Percentiles rank a stretch among this genome's conserved stretches.
phyloP scores from a whole-genome alignment of 2,113 vertebrate genomes.

The Cairina moschata region DNA sequence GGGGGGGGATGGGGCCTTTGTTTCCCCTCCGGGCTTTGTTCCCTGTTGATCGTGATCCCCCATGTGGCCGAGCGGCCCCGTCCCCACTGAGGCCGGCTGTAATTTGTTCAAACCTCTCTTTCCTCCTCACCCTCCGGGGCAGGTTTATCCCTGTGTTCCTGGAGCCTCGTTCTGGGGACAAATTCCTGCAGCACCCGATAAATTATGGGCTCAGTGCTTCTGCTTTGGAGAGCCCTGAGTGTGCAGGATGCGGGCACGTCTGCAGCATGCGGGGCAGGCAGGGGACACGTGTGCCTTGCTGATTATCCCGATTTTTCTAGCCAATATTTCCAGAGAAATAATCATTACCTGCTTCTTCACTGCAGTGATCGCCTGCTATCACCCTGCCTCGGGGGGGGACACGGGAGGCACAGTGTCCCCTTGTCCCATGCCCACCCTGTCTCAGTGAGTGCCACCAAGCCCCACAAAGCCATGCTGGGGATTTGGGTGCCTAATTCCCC shows the following conservation, averaged over 20 bases:
- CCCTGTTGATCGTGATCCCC: constrained; percentile 7
- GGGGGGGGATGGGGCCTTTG: not conserved
- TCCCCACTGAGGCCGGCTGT: not conserved
- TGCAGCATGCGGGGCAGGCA: not conserved
- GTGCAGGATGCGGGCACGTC: not conserved
- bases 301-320: not conserved
- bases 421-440: rapidly evolving
- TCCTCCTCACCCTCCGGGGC: not conserved
- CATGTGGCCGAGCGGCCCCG: not conserved
- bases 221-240: not conserved
- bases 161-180: not conserved
- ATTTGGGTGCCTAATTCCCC: constrained; percentile 27
- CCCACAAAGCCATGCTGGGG: rapidly evolving
- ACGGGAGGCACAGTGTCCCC: not conserved
- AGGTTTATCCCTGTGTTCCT: not conserved
- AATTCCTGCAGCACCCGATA: constrained; percentile 44
- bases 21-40: constrained; percentile 25
- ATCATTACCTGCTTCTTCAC: not conserved
- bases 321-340: not conserved
- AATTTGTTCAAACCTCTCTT: constrained; percentile 6
- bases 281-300: rapidly evolving
- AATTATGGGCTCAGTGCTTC: not conserved
- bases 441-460: not conserved
- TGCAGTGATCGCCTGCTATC: rapidly evolving
- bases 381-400: rapidly evolving